Base-by-base conservation (phyloP, 1,140 invertebrate genomes). In the Drosophila neocordata region DNA sequence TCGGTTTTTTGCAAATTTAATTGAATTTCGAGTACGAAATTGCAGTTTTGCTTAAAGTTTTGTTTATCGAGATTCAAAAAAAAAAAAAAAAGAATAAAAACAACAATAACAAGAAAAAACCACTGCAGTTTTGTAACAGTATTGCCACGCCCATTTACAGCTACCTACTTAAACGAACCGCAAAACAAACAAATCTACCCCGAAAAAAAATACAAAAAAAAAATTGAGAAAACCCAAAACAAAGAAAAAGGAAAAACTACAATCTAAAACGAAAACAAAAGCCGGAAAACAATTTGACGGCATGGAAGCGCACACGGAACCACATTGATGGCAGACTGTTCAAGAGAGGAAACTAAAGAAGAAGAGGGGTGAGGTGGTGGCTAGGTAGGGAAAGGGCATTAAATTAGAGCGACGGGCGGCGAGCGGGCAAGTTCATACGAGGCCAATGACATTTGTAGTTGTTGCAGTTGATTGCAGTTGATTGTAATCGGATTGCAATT, bases 401-500 rank as follows among this genome's bases (percentile, higher is more conserved):
- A n/a, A 60, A 55, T 59, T 38, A 35, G 20, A 71, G 55, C 55
- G 74, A 3, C 24, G 34, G 24, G 12, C 41, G 41, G 13, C 20
- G 34, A 61, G 38, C 15, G 18, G 52, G 7, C 20, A 71, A 79
- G 83, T 83, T 83, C 79, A 79, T 62, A 51, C 20, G 76, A 70
- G 83, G 83, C 73, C 83, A 88, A 77, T 88, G 83, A 88, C 83
- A 89, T 89, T 84, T 83, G 71, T 58, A 61, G 63, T 77, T 77
- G 78, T 71, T 87, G 78, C 65, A 72, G 69, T 68, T 77, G 81
- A 85, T 85, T 87, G 74, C 74, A 73, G 82, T 72, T 59, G 85
- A 88, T 82, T 77, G 82, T 88, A 87, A 87, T 87, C 83, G 83
- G 83, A 88, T 87, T 87, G 83, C 74, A 82, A 88, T 87, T 83